Base-by-base conservation (phyloP, 2,113 vertebrate genomes). In the Thamnophis sirtalis region DNA sequence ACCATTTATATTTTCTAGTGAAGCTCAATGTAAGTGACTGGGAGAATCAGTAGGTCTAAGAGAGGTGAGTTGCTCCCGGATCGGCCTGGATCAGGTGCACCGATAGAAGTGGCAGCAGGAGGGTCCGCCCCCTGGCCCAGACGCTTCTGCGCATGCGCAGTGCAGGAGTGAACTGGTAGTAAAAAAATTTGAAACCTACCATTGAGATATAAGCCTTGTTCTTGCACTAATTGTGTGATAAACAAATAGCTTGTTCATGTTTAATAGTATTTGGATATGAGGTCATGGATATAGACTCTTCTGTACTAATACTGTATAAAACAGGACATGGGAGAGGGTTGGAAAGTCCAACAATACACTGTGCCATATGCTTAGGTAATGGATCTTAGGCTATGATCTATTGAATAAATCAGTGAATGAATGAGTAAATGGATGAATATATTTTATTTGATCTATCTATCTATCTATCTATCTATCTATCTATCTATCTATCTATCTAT, bases 1-100 rank as follows among this genome's bases (percentile, higher is more conserved):
- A 95, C 91, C 94, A 94, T 95, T 95, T 93, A 93, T 93, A 93
- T 95, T 95, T 90, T 94, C 89, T 28, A 94, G 92, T 93, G 96
- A 95, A 94, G 63, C 22, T 91, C 93, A 95, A 94, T 96, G 86
- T 53, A 95, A 96, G 94, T 89, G 84, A 5, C 50, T 28, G 90
- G 87, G 93, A 88, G 51, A 90, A 86, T 43, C 53, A 56, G 88
- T 68, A 51, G 51, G 50, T 87, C 43, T 43, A 43, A 43, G 2
- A 43, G 43, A 43, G 43, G 43, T 43, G 43, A 43, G 43, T 43
- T 43, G 43, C 43, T 43, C 43, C 43, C 3, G 43, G 3, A 2
- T 43, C 3, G 43, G 1, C 43, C 3, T 43, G 43, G 43, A 43
- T 43, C 43, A 43, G 43, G 43, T 43, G 43, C 1, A 43, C 43